Percentiles rank a stretch among this genome's conserved stretches.
phyloP scores from a whole-genome alignment of 1,140 invertebrate species.

The Ceratina calcarata region DNA sequence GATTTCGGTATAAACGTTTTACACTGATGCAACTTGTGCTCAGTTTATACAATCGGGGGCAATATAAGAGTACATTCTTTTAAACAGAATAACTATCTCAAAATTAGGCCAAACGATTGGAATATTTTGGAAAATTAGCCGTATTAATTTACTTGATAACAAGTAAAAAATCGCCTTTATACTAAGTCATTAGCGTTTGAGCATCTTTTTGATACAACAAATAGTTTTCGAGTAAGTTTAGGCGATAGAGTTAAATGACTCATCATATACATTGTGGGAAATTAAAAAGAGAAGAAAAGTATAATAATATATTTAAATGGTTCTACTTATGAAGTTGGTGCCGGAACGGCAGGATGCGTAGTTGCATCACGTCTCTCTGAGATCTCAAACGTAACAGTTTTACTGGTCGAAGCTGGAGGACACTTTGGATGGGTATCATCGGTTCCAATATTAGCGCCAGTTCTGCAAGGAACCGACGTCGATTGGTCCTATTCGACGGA shows the following conservation, averaged over 20 bases:
- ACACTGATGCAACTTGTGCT: background rate
- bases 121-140: too few species aligned
- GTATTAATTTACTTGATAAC: too few species aligned
- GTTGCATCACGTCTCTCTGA: conserved; percentile 86
- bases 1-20: conserved; percentile 29
- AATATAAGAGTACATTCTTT: too few species aligned
- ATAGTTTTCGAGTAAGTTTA: too few species aligned
- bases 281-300: background rate
- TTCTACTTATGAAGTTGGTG: conserved; percentile 83
- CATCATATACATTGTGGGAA: background rate
- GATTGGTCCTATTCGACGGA: conserved; percentile 85
- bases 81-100: too few species aligned
- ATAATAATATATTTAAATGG: background rate
- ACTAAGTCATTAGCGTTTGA: too few species aligned
- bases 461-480: conserved; percentile 83
- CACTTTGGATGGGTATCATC: conserved; percentile 83
- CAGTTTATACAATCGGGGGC: background rate
- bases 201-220: too few species aligned
- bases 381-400: conserved; percentile 81
- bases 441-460: conserved; percentile 84
- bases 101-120: too few species aligned
- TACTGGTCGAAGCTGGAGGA: conserved; percentile 88
- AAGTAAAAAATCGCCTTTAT: too few species aligned
- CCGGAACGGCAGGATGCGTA: conserved; percentile 90
- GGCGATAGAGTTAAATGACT: too few species aligned